Percentiles rank a stretch among this genome's conserved stretches.
Evolutionary conservation across 2,888 invertebrate genomes (phyloP).

Genomic region (Yponomeuta evonymella): DNA sequence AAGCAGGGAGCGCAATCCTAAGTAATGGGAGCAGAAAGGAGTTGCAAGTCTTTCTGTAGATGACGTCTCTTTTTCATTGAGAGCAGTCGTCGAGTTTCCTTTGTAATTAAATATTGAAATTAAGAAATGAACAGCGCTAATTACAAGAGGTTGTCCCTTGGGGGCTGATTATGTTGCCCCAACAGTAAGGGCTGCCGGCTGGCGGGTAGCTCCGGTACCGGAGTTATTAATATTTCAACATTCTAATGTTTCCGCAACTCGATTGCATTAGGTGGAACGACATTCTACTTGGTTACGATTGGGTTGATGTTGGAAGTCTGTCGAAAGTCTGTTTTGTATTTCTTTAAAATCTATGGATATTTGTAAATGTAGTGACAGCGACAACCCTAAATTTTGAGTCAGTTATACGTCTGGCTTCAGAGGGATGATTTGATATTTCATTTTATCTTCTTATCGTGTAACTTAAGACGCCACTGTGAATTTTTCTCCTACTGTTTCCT

Average conservation of each 20-base stretch:
- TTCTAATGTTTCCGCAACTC: constrained; percentile 44
- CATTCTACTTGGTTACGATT: constrained; percentile 5
- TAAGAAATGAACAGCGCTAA: constrained; percentile 78
- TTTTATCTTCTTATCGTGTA: constrained; percentile 20
- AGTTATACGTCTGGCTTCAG: constrained; percentile 11
- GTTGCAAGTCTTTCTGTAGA: constrained; percentile 65
- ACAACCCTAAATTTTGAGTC: constrained; percentile 3
- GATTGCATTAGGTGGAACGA: constrained; percentile 18
- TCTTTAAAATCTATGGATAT: not conserved
- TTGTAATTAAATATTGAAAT: constrained; percentile 78
- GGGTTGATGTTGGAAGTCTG: too few species aligned
- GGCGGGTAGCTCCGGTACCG: constrained; percentile 48
- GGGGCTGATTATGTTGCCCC: constrained; percentile 70
- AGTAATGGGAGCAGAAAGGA: constrained; percentile 63
- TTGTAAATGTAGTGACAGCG: not conserved
- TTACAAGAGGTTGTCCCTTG: constrained; percentile 75
- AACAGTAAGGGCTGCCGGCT: constrained; percentile 61
- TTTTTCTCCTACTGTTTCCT: constrained; percentile 16
- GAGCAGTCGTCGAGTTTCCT: constrained; percentile 74
- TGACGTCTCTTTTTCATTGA: constrained; percentile 68
- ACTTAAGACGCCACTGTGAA: constrained; percentile 14
- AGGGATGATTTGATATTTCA: constrained; percentile 18
- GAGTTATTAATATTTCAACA: constrained; percentile 66
- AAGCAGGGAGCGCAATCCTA: constrained; percentile 39
- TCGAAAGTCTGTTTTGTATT: too few species aligned